Conservation (phyloP, 2,797 vertebrate genomes). For the Sarcophilus harrisii region DNA sequence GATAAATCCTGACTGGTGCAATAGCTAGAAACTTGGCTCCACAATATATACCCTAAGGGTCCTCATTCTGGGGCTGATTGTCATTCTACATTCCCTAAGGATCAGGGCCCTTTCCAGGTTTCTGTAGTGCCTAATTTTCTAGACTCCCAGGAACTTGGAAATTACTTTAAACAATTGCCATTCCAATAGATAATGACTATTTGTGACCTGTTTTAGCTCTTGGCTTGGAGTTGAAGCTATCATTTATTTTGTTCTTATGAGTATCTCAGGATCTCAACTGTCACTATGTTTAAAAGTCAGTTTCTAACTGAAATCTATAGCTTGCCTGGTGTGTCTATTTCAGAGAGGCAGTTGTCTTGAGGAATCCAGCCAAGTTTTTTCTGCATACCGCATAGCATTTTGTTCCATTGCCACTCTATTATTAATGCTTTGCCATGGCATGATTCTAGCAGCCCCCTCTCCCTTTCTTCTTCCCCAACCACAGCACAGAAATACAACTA, state of each 20-base stretch:
- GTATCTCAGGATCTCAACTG: background rate
- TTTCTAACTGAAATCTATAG: background rate
- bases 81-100: background rate
- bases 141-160: background rate
- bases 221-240: background rate
- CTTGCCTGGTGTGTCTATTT: background rate
- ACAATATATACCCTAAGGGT: background rate
- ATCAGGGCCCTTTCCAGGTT: constrained; percentile 9
- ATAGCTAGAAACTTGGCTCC: constrained; percentile 38
- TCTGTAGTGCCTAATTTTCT: background rate
- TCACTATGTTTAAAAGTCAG: background rate
- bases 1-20: constrained; percentile 23
- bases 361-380: background rate
- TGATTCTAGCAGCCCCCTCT: background rate
- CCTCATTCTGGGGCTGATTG: constrained; percentile 28
- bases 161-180: background rate
- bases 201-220: background rate
- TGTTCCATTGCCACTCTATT: background rate
- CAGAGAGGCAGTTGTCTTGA: background rate
- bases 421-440: background rate
- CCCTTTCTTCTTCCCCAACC: background rate
- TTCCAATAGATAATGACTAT: background rate
- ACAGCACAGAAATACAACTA: background rate
- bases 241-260: background rate
- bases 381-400: background rate